phyloP scores from a whole-genome alignment of 2,888 invertebrate genomes.

The Gymnocheta viridis region DNA sequence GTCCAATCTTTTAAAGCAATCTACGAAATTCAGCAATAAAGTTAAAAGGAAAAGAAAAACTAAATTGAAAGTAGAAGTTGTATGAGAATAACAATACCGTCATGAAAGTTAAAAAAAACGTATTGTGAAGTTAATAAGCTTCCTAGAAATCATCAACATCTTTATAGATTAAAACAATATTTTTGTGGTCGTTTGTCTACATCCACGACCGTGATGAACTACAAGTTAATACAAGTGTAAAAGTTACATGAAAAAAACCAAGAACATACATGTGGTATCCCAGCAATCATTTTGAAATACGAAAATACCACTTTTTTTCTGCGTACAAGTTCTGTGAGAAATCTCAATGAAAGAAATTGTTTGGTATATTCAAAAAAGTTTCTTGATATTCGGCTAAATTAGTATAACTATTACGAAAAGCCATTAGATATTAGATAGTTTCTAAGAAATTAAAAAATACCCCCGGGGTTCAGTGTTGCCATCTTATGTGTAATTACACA shows the following conservation, averaged over 20 bases:
- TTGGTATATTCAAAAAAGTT: too few species aligned
- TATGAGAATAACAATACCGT: not conserved
- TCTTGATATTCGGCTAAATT: too few species aligned
- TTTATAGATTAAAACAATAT: slow-evolving; percentile 58
- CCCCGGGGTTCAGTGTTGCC: too few species aligned
- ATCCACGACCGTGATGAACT: slow-evolving; percentile 27
- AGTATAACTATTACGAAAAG: too few species aligned
- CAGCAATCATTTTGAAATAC: not conserved
- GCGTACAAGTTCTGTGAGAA: too few species aligned
- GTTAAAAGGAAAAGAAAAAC: not conserved
- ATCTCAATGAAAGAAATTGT: too few species aligned
- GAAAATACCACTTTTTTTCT: too few species aligned
- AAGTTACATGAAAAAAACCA: slow-evolving; percentile 13
- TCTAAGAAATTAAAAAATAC: too few species aligned
- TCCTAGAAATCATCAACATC: slow-evolving; percentile 70
- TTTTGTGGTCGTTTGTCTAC: slow-evolving; percentile 54
- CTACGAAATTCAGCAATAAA: not conserved
- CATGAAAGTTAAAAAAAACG: slow-evolving; percentile 6
- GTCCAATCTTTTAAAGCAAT: not conserved
- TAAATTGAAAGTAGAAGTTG: not conserved
- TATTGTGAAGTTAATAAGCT: slow-evolving; percentile 54
- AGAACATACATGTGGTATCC: not conserved
- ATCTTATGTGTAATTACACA: too few species aligned
- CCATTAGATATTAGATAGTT: too few species aligned
- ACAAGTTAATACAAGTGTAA: slow-evolving; percentile 25